phyloP scores from a whole-genome alignment of 2,797 vertebrate genomes.

The Antrozous pallidus region DNA sequence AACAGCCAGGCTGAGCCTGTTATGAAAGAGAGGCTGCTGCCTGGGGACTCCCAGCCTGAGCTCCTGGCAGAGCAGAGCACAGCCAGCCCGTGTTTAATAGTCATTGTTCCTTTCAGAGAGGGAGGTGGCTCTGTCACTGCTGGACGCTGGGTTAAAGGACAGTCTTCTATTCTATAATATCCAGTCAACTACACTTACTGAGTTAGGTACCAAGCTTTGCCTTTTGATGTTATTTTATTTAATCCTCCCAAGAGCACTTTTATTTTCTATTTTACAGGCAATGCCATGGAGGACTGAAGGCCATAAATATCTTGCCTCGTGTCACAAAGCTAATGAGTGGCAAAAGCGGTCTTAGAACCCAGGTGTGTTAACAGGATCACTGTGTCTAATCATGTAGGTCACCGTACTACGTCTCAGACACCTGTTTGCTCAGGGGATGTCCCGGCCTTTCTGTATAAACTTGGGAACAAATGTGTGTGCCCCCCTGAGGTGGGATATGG shows the following conservation, averaged over 20 bases:
- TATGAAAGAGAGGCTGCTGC: neutral
- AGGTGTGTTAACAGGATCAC: neutral
- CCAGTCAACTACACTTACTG: neutral
- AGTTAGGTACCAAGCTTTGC: neutral
- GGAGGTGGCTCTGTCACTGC: neutral
- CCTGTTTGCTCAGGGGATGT: neutral
- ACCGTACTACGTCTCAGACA: neutral
- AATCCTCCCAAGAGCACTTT: neutral
- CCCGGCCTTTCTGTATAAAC: neutral
- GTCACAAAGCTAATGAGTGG: neutral
- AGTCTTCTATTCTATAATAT: slow-evolving; percentile 15
- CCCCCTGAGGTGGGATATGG: neutral
- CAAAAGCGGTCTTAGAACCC: neutral
- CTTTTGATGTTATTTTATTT: neutral
- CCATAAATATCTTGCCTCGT: neutral
- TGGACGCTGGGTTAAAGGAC: neutral
- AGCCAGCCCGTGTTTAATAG: neutral
- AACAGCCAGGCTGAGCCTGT: neutral
- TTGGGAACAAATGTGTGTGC: neutral
- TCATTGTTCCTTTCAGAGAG: neutral
- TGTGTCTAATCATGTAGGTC: neutral
- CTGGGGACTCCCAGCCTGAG: neutral
- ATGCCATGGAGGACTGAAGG: neutral
- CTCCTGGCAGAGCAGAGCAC: neutral
- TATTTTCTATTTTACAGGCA: neutral